Conservation (phyloP, 2,888 invertebrate genomes). For the Meiosimyza decipiens region DNA sequence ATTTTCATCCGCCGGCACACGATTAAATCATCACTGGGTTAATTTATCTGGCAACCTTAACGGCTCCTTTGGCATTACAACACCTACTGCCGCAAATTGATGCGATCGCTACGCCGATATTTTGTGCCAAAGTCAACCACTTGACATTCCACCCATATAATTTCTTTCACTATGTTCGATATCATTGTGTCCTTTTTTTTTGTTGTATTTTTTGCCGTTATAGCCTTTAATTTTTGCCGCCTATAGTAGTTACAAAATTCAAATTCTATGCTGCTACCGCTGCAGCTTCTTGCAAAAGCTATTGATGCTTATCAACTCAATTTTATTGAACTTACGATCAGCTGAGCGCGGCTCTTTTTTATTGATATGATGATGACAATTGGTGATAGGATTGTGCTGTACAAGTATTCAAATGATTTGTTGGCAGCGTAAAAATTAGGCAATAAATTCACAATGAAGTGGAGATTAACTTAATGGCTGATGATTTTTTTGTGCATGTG, state of each 20-base stretch:
- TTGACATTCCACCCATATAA: slow-evolving; percentile 57
- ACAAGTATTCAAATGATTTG: slow-evolving; percentile 15
- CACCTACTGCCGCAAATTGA: slow-evolving; percentile 42
- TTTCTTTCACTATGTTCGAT: slow-evolving; percentile 3
- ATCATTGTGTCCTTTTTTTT: slow-evolving; percentile 51
- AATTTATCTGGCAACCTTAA: too few relatives aligned
- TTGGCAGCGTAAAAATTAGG: neutral
- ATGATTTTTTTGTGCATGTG: too few relatives aligned
- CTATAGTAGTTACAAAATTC: slow-evolving; percentile 18
- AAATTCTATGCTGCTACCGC: neutral
- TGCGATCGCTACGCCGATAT: slow-evolving; percentile 35
- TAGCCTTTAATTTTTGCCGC: slow-evolving; percentile 60
- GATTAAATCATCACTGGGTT: too few relatives aligned
- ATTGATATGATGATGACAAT: slow-evolving; percentile 21
- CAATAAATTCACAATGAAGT: too few relatives aligned
- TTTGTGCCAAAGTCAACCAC: slow-evolving; percentile 43
- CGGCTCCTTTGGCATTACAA: neutral
- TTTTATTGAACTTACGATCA: slow-evolving; percentile 26
- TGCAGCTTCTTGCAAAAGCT: neutral
- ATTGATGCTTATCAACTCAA: slow-evolving; percentile 29
- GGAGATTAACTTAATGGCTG: too few relatives aligned
- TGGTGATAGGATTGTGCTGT: slow-evolving; percentile 22
- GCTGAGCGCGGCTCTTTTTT: neutral
- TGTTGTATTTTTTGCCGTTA: slow-evolving; percentile 1
- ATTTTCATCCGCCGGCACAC: too few relatives aligned